Percentiles rank a stretch among this genome's conserved stretches.
These are phyloP conservation scores for Bombylius major DNA, from an alignment of 2,888 invertebrate species.

Conservation along the genomic window DNA sequence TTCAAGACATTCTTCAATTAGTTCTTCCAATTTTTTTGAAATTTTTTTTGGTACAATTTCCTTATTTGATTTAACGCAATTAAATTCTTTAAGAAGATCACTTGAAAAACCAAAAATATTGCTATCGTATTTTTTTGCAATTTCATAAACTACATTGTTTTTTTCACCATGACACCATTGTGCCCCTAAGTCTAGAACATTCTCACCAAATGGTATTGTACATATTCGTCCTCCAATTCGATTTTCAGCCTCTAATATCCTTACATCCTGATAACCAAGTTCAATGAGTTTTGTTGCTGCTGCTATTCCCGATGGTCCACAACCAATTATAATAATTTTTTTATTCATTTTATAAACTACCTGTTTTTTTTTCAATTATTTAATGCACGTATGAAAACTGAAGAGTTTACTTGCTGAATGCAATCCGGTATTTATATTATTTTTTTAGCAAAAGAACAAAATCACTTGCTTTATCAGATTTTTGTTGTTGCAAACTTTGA, in stretches of 20 bases:
- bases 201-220: slow-evolving; percentile 42
- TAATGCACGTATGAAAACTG: too few relatives aligned
- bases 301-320: slow-evolving; percentile 34
- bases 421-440: too few relatives aligned
- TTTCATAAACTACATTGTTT: slow-evolving; percentile 45
- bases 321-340: slow-evolving; percentile 32
- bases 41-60: slow-evolving; percentile 29
- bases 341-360: slow-evolving; percentile 3
- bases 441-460: too few relatives aligned
- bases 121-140: slow-evolving; percentile 32
- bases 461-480: too few relatives aligned
- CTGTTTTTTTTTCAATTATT: too few relatives aligned
- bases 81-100: slow-evolving; percentile 23
- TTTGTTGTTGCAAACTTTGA: too few relatives aligned
- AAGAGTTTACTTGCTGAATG: too few relatives aligned
- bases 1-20: slow-evolving; percentile 32
- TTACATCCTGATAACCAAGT: slow-evolving; percentile 37
- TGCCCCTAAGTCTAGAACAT: slow-evolving; percentile 57
- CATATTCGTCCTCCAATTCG: slow-evolving; percentile 51
- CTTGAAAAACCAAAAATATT: slow-evolving; percentile 24
- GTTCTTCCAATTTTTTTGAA: slow-evolving; percentile 26
- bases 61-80: slow-evolving; percentile 30
- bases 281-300: slow-evolving; percentile 33
- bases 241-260: slow-evolving; percentile 48
- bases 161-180: slow-evolving; percentile 68